These are phyloP conservation scores for Arnoldichthys spilopterus DNA, from an alignment of 2,797 vertebrate species.

Conservation along the genomic window DNA sequence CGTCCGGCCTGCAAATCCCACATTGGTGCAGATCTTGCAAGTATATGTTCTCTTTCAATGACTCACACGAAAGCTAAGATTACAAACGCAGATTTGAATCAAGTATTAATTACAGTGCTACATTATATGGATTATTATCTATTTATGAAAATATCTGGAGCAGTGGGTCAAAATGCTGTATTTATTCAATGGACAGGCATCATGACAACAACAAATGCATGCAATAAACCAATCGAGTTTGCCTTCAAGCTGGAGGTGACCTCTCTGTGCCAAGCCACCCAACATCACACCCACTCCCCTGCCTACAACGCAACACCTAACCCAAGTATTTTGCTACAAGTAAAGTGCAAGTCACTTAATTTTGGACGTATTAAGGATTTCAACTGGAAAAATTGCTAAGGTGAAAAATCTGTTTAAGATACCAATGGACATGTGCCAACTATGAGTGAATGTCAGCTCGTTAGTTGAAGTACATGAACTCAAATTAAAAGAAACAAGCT, in stretches of 20 bases:
- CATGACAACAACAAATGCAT: neutral
- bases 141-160: neutral
- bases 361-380: neutral
- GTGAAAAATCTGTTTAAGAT: neutral
- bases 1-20: too few relatives aligned
- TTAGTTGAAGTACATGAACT: neutral
- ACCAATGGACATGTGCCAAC: too few relatives aligned
- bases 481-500: slow-evolving; percentile 3
- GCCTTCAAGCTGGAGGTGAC: neutral
- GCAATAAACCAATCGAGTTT: neutral
- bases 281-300: neutral
- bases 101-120: too few relatives aligned
- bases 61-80: too few relatives aligned
- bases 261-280: neutral
- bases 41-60: too few relatives aligned
- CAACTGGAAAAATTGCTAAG: neutral
- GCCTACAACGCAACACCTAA: neutral
- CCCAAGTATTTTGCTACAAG: neutral
- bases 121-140: too few relatives aligned
- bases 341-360: neutral
- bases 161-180: neutral
- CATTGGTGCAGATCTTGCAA: too few relatives aligned
- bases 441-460: neutral
- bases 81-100: too few relatives aligned
- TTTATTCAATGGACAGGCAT: too few relatives aligned